Percentiles rank a stretch among this genome's conserved stretches.
These are phyloP conservation scores for Drosophila siamana DNA, from an alignment of 2,888 invertebrate species.

Conservation along the genomic window DNA sequence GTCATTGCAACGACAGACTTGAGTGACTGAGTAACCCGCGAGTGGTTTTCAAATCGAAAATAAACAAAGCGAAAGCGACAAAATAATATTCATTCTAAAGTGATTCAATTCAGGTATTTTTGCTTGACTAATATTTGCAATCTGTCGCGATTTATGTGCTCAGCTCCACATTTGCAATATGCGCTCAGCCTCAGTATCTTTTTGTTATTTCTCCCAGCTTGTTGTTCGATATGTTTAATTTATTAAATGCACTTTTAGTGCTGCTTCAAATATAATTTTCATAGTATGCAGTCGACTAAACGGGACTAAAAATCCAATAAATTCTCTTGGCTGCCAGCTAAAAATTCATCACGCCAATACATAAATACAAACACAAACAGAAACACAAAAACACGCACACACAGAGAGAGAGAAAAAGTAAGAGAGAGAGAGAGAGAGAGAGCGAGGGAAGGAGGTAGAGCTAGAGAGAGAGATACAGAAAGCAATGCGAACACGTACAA, in stretches of 20 bases:
- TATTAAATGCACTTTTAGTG: not conserved
- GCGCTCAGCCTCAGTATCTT: too few relatives aligned
- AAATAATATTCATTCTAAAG: too few relatives aligned
- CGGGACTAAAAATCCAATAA: constrained; percentile 44
- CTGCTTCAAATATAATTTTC: constrained; percentile 5
- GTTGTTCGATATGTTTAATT: too few relatives aligned
- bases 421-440: constrained; percentile 13
- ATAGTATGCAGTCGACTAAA: constrained; percentile 14
- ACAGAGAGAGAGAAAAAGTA: constrained; percentile 27
- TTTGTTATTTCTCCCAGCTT: too few relatives aligned
- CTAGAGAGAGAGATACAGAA: constrained; percentile 24
- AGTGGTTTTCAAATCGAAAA: too few relatives aligned
- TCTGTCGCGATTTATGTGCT: too few relatives aligned
- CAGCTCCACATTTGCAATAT: too few relatives aligned
- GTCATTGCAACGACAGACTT: not conserved
- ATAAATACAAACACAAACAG: constrained; percentile 17
- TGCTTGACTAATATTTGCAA: too few relatives aligned
- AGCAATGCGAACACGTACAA: constrained; percentile 45
- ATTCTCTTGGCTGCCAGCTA: constrained; percentile 43
- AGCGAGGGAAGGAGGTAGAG: constrained; percentile 23
- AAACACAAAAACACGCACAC: constrained; percentile 12
- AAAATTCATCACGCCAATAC: constrained; percentile 57
- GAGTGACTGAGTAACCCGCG: not conserved
- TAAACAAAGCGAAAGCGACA: too few relatives aligned
- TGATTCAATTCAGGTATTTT: too few relatives aligned